Percentiles rank a stretch among this genome's conserved stretches.
Evolutionary conservation across 1,140 invertebrate species (phyloP).

Genomic region (Sinonovacula constricta): DNA sequence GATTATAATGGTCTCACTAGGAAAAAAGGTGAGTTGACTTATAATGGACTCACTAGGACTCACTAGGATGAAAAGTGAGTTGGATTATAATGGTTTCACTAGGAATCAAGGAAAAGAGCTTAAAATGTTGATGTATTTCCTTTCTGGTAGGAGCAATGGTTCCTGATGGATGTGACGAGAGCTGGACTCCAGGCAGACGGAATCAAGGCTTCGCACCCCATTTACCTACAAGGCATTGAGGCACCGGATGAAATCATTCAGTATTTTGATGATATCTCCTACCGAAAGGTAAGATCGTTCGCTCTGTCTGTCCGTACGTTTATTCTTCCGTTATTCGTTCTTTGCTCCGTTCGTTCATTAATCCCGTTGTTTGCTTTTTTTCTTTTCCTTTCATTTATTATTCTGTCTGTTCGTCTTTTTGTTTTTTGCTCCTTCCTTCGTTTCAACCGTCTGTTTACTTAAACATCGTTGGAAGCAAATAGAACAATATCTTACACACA

Average conservation of each 20-base stretch:
- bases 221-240: slow-evolving; percentile 11
- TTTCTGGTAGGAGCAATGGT: too few relatives aligned
- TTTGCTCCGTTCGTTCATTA: neutral
- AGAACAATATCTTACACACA: too few relatives aligned
- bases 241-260: neutral
- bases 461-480: too few relatives aligned
- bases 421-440: neutral
- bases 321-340: neutral
- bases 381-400: neutral
- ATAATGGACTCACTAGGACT: too few relatives aligned
- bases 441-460: neutral
- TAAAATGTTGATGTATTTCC: too few relatives aligned
- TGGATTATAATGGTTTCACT: too few relatives aligned
- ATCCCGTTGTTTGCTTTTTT: neutral
- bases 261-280: slow-evolving; percentile 12
- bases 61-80: too few relatives aligned
- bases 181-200: too few relatives aligned
- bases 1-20: too few relatives aligned
- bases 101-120: too few relatives aligned
- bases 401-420: neutral
- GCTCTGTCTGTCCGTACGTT: neutral
- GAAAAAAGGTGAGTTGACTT: too few relatives aligned
- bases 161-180: too few relatives aligned
- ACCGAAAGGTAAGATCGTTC: slow-evolving; percentile 1
- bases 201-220: slow-evolving; percentile 4